Conservation (phyloP, 2,797 vertebrate genomes). For the Cryptoblepharus egeriae region DNA sequence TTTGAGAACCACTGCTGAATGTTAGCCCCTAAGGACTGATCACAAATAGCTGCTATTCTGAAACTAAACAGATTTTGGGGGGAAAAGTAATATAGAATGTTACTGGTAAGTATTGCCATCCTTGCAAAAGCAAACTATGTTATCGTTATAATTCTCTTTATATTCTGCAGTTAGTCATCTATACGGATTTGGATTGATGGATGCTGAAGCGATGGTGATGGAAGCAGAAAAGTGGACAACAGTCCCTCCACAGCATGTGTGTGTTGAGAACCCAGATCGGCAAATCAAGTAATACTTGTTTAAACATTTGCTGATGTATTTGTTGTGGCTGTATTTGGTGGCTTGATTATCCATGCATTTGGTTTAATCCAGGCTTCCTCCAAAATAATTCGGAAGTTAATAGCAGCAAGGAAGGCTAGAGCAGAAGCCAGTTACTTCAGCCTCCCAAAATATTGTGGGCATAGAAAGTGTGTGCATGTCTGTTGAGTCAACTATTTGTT, state of each 20-base stretch:
- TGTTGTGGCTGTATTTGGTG: neutral
- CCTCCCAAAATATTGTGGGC: neutral
- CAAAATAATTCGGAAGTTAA: neutral
- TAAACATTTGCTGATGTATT: constrained; percentile 45
- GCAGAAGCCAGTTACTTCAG: neutral
- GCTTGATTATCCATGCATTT: neutral
- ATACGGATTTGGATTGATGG: constrained; percentile 98
- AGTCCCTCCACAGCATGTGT: constrained; percentile 93
- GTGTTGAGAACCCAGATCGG: constrained; percentile 94
- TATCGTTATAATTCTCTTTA: constrained; percentile 54
- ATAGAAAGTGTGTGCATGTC: neutral
- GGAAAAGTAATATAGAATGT: constrained; percentile 1
- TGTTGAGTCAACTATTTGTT: neutral
- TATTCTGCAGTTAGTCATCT: constrained; percentile 91
- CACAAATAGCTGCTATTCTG: neutral
- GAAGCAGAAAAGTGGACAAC: constrained; percentile 96
- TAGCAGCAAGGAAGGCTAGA: neutral
- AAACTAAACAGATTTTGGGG: neutral
- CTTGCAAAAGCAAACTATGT: neutral
- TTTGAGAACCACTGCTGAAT: too few relatives aligned
- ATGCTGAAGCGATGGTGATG: constrained; percentile 98
- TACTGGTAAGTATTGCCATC: neutral
- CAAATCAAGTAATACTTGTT: constrained; percentile 90
- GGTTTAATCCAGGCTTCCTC: neutral
- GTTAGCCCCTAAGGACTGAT: neutral